Percentiles rank a stretch among this genome's conserved stretches.
phyloP scores from a whole-genome alignment of 2,888 invertebrate genomes.

The Heliconius cydno region DNA sequence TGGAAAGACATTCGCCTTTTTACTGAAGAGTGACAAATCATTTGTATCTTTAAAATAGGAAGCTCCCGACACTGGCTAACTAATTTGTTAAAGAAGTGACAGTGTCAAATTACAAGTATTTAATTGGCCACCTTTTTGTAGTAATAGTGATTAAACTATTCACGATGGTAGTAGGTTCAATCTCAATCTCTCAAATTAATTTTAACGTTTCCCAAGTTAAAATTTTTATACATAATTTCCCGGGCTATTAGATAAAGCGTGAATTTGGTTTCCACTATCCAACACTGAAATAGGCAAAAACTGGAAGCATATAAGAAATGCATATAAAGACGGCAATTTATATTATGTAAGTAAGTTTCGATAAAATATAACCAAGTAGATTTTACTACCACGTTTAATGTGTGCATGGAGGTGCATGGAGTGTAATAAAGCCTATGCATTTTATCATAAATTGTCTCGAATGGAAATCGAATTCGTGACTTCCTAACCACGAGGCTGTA shows the following conservation, averaged over 20 bases:
- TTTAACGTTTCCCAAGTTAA: too few species aligned
- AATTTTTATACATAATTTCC: too few species aligned
- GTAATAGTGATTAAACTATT: neutral
- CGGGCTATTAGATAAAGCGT: too few species aligned
- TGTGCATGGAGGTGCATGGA: neutral
- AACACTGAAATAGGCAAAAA: too few species aligned
- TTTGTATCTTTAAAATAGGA: neutral
- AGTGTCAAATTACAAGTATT: neutral
- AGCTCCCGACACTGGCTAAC: neutral
- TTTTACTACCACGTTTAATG: slow-evolving; percentile 3
- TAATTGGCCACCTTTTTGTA: neutral
- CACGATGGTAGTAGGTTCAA: too few species aligned
- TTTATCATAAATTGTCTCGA: slow-evolving; percentile 2
- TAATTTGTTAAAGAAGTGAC: neutral
- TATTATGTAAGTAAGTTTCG: neutral
- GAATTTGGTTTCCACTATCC: too few species aligned
- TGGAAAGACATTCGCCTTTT: neutral
- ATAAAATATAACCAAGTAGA: neutral
- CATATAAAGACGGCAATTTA: neutral
- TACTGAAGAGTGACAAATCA: neutral
- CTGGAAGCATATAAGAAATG: too few species aligned
- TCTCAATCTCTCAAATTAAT: too few species aligned
- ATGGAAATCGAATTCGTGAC: slow-evolving; percentile 18
- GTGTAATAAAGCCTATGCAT: neutral
- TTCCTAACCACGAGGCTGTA: neutral